Percentiles rank a stretch among this genome's conserved stretches.
phyloP scores from a whole-genome alignment of 2,888 invertebrate genomes.

The Seira ritae region DNA sequence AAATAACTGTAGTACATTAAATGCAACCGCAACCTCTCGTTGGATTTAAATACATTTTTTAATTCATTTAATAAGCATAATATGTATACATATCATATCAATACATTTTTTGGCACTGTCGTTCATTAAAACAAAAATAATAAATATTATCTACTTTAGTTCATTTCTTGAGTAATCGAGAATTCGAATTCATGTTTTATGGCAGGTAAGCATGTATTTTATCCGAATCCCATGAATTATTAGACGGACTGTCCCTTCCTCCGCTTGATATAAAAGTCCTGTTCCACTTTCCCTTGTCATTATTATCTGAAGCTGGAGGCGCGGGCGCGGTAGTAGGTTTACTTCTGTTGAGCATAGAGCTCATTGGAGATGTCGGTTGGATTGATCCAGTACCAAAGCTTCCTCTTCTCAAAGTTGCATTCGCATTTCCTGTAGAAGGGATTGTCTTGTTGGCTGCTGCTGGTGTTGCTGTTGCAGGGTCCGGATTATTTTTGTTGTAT shows the following conservation, averaged over 20 bases:
- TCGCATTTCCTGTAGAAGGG: not conserved
- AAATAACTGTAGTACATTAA: too few relatives aligned
- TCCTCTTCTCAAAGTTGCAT: slow-evolving; percentile 16
- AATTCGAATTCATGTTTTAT: not conserved
- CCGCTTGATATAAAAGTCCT: not conserved
- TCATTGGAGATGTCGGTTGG: slow-evolving; percentile 33
- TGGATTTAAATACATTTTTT: too few relatives aligned
- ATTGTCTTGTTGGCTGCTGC: not conserved
- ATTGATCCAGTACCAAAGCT: not conserved
- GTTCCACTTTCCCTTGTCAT: slow-evolving; percentile 9
- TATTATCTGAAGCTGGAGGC: not conserved
- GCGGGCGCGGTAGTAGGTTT: slow-evolving; percentile 19
- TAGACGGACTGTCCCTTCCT: slow-evolving; percentile 25
- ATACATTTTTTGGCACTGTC: too few relatives aligned
- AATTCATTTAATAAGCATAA: too few relatives aligned
- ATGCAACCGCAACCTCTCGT: too few relatives aligned
- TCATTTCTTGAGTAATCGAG: not conserved
- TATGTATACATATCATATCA: too few relatives aligned
- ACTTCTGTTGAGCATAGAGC: too few relatives aligned
- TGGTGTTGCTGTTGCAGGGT: not conserved
- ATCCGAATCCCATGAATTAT: slow-evolving; percentile 46
- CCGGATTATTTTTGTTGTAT: too few relatives aligned
- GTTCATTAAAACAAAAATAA: too few relatives aligned
- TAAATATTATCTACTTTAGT: too few relatives aligned
- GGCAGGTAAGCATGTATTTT: not conserved